Evolutionary conservation across 2,113 vertebrate genomes (phyloP).

Genomic region (Sinosuthora webbiana): DNA sequence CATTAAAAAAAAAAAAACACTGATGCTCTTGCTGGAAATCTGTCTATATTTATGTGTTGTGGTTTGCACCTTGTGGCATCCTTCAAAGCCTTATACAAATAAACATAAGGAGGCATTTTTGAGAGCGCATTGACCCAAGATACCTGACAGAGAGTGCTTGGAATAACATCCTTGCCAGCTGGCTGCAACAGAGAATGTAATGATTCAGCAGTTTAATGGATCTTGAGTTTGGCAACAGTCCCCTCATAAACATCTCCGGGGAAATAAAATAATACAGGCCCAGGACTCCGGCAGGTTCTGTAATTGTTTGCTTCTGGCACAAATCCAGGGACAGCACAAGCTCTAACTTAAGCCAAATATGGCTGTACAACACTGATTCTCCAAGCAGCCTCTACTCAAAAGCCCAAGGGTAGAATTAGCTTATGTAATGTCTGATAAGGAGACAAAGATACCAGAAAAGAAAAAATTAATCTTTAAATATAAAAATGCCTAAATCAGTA

Average conservation of each 20-base stretch:
- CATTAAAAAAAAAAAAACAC: neutral
- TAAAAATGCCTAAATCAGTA: neutral
- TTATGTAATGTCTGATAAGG: neutral
- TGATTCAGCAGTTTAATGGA: slow-evolving; percentile 73
- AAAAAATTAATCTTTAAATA: neutral
- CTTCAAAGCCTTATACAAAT: slow-evolving; percentile 63
- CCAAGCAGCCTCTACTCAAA: slow-evolving; percentile 1
- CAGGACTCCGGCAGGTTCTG: slow-evolving; percentile 46
- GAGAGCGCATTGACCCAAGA: slow-evolving; percentile 22
- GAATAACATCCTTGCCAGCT: slow-evolving; percentile 60
- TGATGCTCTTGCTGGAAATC: neutral
- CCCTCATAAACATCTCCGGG: slow-evolving; percentile 26
- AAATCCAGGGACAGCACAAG: slow-evolving; percentile 32
- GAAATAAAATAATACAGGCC: slow-evolving; percentile 66
- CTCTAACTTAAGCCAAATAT: slow-evolving; percentile 18
- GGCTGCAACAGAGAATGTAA: slow-evolving; percentile 52
- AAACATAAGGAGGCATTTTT: slow-evolving; percentile 55
- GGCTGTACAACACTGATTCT: neutral
- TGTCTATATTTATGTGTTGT: slow-evolving; percentile 33
- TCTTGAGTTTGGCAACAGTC: slow-evolving; percentile 61
- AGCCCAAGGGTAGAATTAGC: neutral
- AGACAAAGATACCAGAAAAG: slow-evolving; percentile 18
- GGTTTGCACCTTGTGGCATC: slow-evolving; percentile 32
- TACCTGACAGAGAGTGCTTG: slow-evolving; percentile 47
- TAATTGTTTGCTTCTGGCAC: slow-evolving; percentile 66